Conservation (phyloP, 2,113 vertebrate species). For the Macquaria ambigua region DNA sequence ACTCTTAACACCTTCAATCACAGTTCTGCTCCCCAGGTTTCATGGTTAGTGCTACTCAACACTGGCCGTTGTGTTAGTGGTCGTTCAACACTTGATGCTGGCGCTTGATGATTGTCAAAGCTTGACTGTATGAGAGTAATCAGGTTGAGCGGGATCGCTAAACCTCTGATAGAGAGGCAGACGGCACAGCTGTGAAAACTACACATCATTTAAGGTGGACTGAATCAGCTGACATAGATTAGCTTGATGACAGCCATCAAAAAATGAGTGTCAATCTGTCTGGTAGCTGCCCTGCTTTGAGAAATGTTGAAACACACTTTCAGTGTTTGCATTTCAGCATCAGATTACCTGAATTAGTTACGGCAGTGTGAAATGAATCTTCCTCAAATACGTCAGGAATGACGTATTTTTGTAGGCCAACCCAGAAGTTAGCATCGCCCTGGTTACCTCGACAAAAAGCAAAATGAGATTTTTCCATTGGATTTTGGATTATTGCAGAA, state of each 20-base stretch:
- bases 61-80: neutral
- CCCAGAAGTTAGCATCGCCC: no score
- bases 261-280: neutral
- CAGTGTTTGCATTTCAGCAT: slow-evolving; percentile 19
- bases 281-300: neutral
- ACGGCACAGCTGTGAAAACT: slow-evolving; percentile 55
- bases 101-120: neutral
- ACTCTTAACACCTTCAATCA: neutral
- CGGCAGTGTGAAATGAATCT: neutral
- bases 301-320: neutral
- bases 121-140: slow-evolving; percentile 4
- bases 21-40: neutral
- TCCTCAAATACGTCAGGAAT: neutral
- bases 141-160: neutral
- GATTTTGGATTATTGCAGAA: no score
- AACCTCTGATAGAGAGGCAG: slow-evolving; percentile 1
- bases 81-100: neutral
- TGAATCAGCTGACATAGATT: neutral
- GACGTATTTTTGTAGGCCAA: no score
- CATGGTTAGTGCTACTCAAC: neutral
- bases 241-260: slow-evolving; percentile 1
- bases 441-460: no score
- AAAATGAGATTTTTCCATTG: no score
- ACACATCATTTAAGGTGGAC: slow-evolving; percentile 15
- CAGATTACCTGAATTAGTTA: neutral